These are phyloP conservation scores for Torymus tubicola DNA, from an alignment of 2,888 invertebrate species.

Conservation along the genomic window DNA sequence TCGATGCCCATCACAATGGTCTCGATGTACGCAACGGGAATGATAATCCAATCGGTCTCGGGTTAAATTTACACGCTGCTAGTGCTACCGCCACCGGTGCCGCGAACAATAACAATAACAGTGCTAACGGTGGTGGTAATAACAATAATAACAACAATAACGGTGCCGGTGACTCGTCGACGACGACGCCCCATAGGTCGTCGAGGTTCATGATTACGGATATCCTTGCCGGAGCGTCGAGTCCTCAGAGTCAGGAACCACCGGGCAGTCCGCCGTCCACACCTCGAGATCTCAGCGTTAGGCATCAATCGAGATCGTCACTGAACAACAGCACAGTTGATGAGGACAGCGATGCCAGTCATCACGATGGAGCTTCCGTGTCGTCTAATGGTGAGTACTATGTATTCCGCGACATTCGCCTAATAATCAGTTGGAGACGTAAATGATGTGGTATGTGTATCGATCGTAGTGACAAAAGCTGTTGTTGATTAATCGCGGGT, in stretches of 20 bases:
- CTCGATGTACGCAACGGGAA: constrained; percentile 67
- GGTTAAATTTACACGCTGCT: constrained; percentile 6
- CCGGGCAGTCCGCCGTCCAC: constrained; percentile 77
- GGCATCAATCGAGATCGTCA: constrained; percentile 77
- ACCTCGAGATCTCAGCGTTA: constrained; percentile 80
- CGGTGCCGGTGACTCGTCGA: constrained; percentile 63
- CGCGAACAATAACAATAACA: constrained; percentile 8
- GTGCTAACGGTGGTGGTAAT: background rate
- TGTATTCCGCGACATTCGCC: too few species aligned
- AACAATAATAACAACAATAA: constrained; percentile 23
- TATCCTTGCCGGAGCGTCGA: constrained; percentile 82
- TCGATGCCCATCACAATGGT: constrained; percentile 64
- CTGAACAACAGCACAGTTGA: constrained; percentile 80
- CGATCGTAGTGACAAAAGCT: too few species aligned
- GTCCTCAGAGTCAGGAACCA: constrained; percentile 70
- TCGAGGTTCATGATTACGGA: constrained; percentile 94
- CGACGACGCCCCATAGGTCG: constrained; percentile 82
- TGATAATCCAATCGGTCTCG: constrained; percentile 25
- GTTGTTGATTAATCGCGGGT: too few species aligned
- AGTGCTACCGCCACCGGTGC: background rate
- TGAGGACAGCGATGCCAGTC: constrained; percentile 78
- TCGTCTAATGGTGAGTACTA: constrained; percentile 78
- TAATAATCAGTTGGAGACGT: too few species aligned
- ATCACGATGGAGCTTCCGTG: constrained; percentile 77
- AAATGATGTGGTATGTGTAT: too few species aligned